Percentiles rank a stretch among this genome's conserved stretches.
These are phyloP conservation scores for Castor canadensis DNA, from an alignment of 2,113 vertebrate genomes.

Conservation along the genomic window DNA sequence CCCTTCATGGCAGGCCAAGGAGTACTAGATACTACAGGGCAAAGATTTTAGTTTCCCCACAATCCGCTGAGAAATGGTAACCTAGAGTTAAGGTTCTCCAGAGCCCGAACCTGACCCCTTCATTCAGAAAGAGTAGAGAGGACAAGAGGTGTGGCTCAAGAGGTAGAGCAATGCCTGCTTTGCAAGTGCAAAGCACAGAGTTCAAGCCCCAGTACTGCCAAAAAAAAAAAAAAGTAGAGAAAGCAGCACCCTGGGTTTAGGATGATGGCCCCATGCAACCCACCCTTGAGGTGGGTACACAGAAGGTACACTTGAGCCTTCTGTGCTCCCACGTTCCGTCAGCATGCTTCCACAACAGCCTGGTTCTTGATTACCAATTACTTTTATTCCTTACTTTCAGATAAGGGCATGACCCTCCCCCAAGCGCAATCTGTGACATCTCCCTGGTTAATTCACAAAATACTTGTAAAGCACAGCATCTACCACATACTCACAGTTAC, in stretches of 20 bases:
- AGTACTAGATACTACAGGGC: background rate
- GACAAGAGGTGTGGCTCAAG: no score
- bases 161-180: no score
- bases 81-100: background rate
- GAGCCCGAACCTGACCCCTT: background rate
- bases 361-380: constrained; percentile 27
- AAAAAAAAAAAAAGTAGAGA: no score
- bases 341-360: background rate
- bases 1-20: background rate
- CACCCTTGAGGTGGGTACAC: no score
- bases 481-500: background rate
- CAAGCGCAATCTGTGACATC: constrained; percentile 12
- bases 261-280: background rate
- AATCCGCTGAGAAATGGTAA: background rate
- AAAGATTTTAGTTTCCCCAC: background rate
- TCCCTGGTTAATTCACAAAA: constrained; percentile 48
- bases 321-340: background rate
- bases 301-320: background rate
- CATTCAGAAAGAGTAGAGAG: constrained; percentile 5
- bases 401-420: background rate
- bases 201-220: no score
- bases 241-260: background rate
- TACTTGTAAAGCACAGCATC: constrained; percentile 43
- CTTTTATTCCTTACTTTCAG: constrained; percentile 51
- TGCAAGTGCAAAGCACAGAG: no score